phyloP scores from a whole-genome alignment of 2,888 invertebrate species.

The Andrena dorsata region DNA sequence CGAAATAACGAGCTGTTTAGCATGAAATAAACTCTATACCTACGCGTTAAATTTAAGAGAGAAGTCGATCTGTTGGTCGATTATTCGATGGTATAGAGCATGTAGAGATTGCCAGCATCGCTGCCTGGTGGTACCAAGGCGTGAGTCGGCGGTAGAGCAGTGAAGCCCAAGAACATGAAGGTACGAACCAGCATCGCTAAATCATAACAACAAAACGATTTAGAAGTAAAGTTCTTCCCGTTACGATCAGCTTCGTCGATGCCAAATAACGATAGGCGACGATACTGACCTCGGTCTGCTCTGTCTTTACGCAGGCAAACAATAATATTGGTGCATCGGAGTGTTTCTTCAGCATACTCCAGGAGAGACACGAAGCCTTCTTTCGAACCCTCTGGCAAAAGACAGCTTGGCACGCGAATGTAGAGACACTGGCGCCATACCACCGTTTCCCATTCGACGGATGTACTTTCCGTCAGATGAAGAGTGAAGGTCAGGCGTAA shows the following conservation, averaged over 20 bases:
- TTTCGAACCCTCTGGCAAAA: conserved; percentile 96
- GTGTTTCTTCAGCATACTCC: conserved; percentile 97
- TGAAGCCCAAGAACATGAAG: conserved; percentile 98
- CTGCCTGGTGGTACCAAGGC: conserved; percentile 89
- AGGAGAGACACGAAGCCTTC: conserved; percentile 97
- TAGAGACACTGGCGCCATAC: conserved; percentile 92
- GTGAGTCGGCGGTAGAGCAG: conserved; percentile 93
- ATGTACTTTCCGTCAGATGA: conserved; percentile 91
- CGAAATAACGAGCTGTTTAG: not conserved
- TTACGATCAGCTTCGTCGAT: conserved; percentile 50
- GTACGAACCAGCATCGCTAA: conserved; percentile 94
- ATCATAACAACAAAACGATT: conserved; percentile 73
- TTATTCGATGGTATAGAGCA: conserved; percentile 87
- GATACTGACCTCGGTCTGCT: conserved; percentile 89
- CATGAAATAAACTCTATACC: conserved; percentile 65
- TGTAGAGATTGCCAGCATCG: conserved; percentile 88
- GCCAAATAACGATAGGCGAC: conserved; percentile 62
- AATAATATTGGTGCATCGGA: conserved; percentile 92
- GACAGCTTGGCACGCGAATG: conserved; percentile 94
- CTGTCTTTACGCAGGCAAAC: conserved; percentile 94
- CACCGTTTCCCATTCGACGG: conserved; percentile 94
- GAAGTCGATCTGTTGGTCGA: conserved; percentile 71
- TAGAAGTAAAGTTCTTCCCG: conserved; percentile 60
- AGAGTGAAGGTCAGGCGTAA: conserved; percentile 92
- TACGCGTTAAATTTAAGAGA: conserved; percentile 81